A percentile compares a stretch with the other conserved stretches of the same genome.
Evolutionary conservation across 2,888 invertebrate genomes (phyloP).

Genomic region (Malthinus seriepunctatus): DNA sequence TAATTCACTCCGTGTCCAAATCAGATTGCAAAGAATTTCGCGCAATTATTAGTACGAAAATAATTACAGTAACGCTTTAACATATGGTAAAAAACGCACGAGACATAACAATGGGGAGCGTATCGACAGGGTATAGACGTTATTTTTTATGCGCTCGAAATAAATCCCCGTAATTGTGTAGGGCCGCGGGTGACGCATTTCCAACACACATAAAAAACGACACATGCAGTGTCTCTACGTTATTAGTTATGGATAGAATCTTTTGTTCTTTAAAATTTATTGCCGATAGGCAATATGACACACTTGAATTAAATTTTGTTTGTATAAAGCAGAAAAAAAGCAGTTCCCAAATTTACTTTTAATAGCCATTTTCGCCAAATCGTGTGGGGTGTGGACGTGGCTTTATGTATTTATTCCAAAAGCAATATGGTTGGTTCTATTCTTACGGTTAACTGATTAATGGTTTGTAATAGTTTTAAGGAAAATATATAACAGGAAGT

Average conservation of each 20-base stretch:
- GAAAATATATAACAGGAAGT: slow-evolving; percentile 15
- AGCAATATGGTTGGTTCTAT: too few species aligned
- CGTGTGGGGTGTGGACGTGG: too few species aligned
- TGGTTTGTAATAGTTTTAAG: neutral
- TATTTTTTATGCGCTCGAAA: slow-evolving; percentile 37
- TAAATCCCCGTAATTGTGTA: slow-evolving; percentile 37
- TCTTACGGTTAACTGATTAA: neutral
- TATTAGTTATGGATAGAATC: slow-evolving; percentile 40
- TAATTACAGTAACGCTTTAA: slow-evolving; percentile 26
- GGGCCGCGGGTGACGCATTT: slow-evolving; percentile 29
- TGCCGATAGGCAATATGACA: slow-evolving; percentile 27
- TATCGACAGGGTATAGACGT: slow-evolving; percentile 32
- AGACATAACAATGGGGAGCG: slow-evolving; percentile 29
- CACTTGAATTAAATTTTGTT: slow-evolving; percentile 32
- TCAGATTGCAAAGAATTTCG: slow-evolving; percentile 28
- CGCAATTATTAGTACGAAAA: slow-evolving; percentile 28
- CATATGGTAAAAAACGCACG: slow-evolving; percentile 26
- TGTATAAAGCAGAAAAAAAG: slow-evolving; percentile 11
- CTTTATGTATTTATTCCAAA: too few species aligned
- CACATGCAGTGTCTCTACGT: slow-evolving; percentile 34
- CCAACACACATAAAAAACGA: slow-evolving; percentile 32
- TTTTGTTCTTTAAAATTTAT: slow-evolving; percentile 36
- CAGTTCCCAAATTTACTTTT: slow-evolving; percentile 14
- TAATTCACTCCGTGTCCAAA: slow-evolving; percentile 9
- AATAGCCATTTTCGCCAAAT: neutral